Evolutionary conservation across 2,797 vertebrate species (phyloP).

Genomic region (Rhinella marina): DNA sequence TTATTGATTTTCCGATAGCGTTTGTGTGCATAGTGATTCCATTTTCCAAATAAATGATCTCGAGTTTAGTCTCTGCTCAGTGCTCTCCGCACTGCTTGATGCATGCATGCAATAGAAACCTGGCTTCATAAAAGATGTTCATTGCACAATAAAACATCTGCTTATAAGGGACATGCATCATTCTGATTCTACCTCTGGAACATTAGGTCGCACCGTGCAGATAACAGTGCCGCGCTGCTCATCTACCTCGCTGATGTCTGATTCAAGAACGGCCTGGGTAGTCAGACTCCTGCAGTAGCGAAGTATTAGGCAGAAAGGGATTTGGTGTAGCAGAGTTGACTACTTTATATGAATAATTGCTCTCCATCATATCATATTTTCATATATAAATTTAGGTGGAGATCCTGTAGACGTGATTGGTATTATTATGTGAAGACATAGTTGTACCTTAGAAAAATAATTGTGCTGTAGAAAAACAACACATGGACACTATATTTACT

Average conservation of each 20-base stretch:
- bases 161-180: conserved; percentile 16
- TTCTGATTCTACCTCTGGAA: not conserved
- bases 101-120: conserved; percentile 2
- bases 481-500: not conserved
- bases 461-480: not conserved
- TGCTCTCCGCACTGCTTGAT: conserved; percentile 17
- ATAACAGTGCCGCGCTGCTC: conserved; percentile 13
- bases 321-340: not conserved
- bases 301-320: not conserved
- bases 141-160: conserved; percentile 28
- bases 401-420: not conserved
- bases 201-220: conserved; percentile 9
- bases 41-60: conserved; percentile 38
- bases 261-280: not conserved
- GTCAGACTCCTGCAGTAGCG: not conserved
- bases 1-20: conserved; percentile 19
- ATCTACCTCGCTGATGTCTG: not conserved
- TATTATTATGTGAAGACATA: not conserved
- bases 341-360: not conserved
- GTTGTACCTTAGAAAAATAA: too few relatives aligned
- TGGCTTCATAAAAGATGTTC: conserved; percentile 26
- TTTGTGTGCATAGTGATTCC: conserved; percentile 27
- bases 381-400: not conserved
- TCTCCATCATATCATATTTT: not conserved
- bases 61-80: conserved; percentile 3